Conservation (phyloP, 1,140 invertebrate species). For the Dinoponera quadriceps region DNA sequence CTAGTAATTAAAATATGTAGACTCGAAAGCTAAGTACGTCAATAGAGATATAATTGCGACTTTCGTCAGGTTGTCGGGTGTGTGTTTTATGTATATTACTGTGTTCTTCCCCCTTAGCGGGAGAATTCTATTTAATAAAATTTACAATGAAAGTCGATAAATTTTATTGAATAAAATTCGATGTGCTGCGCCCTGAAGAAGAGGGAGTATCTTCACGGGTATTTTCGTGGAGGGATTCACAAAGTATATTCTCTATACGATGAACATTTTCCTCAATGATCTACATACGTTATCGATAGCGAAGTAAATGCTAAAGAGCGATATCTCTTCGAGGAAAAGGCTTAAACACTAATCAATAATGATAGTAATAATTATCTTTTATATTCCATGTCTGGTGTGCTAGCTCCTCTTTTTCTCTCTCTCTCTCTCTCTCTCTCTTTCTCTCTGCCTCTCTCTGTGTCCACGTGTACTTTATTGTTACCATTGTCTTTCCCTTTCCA, state of each 20-base stretch:
- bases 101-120: neutral
- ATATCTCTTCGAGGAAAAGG: slow-evolving; percentile 59
- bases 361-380: slow-evolving; percentile 70
- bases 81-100: slow-evolving; percentile 15
- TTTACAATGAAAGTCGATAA: slow-evolving; percentile 14
- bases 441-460: neutral
- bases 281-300: slow-evolving; percentile 73
- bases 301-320: slow-evolving; percentile 70
- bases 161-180: slow-evolving; percentile 42
- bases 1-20: slow-evolving; percentile 81
- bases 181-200: neutral
- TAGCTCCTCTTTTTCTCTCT: slow-evolving; percentile 44
- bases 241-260: slow-evolving; percentile 66
- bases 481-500: neutral
- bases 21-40: slow-evolving; percentile 78
- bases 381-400: slow-evolving; percentile 50
- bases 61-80: slow-evolving; percentile 1
- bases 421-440: slow-evolving; percentile 17
- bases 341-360: slow-evolving; percentile 83
- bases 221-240: slow-evolving; percentile 62
- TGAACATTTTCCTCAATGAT: slow-evolving; percentile 65
- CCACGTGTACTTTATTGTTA: slow-evolving; percentile 25
- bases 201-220: slow-evolving; percentile 45
- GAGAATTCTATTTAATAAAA: slow-evolving; percentile 46
- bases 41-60: slow-evolving; percentile 36